Evolutionary conservation across 30 jellyfish, hydroid and myxozoan genomes (phyloP), one percentile per base, ranked within the genome.

Genomic region (Turritopsis rubra): DNA sequence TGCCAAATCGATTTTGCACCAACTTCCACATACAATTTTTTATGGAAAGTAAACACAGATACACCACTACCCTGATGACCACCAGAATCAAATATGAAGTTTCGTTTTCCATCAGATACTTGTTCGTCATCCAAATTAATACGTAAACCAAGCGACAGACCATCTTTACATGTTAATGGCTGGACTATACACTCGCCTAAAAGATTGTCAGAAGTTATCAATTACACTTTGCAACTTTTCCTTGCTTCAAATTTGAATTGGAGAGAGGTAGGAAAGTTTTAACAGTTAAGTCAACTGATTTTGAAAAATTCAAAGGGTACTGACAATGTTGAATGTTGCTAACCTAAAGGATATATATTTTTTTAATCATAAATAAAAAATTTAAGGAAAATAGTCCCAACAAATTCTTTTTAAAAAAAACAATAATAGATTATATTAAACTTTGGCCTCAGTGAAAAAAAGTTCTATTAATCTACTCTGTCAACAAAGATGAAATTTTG

Each of bases 11-110:
- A 54, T 26, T 80, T 76, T 52, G 89, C 78, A 17, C 95, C 96
- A n/a, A 92, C 98, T 54, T 76, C 94, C 17, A 85, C 83, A 72
- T 52, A 27, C 1, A 88, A 19, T 23, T 81, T 74, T 17, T 70
- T 88, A 13, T 68, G 73, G 60, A 80, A 71, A 20, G 74, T 28
- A 66, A 79, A 92, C 21, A 92, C 31, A 7, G 98, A 86, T 4
- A 85, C 88, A 18, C 98, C 98, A 74, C 85, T 86, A 13, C 98
- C 98, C 28, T 78, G 78, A 29, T 53, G 85, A 4, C 95, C 98
- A 23, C 98, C 98, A 52, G 95, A 78, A 83, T 92, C 98, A 65
- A 92, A 71, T 3, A 92, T 75, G 79, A 84, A 92, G 29, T 65
- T 71, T 16, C 84, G 89, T 8, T 84, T 23, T 7, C 87, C 16